Conservation (phyloP, 2,888 invertebrate species). For the Carabus problematicus region DNA sequence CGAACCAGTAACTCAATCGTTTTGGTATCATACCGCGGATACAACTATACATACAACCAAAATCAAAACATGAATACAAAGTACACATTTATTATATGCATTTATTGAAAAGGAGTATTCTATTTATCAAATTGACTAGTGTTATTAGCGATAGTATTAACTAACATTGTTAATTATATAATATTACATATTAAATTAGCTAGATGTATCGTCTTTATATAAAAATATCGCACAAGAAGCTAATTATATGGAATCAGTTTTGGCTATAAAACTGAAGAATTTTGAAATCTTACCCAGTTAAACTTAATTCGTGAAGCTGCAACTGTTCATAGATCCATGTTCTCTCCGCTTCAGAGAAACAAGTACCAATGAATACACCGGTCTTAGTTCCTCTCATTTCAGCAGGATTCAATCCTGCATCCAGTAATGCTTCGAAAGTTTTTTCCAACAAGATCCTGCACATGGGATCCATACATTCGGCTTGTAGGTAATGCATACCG, state of each 20-base stretch:
- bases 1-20: conserved; percentile 87
- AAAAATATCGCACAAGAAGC: too few relatives aligned
- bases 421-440: conserved; percentile 66
- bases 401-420: conserved; percentile 72
- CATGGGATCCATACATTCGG: conserved; percentile 64
- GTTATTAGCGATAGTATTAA: too few relatives aligned
- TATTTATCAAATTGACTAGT: too few relatives aligned
- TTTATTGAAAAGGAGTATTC: neutral
- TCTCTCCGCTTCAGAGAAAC: conserved; percentile 79
- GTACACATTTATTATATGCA: neutral
- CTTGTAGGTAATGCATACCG: conserved; percentile 76
- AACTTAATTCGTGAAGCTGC: conserved; percentile 65
- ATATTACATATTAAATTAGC: too few relatives aligned
- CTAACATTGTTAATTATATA: too few relatives aligned
- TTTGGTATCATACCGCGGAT: conserved; percentile 91
- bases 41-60: conserved; percentile 64
- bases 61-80: neutral
- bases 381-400: conserved; percentile 75
- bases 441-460: conserved; percentile 67
- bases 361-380: conserved; percentile 81
- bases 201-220: too few relatives aligned
- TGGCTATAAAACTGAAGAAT: neutral
- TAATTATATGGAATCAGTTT: neutral
- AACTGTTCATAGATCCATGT: conserved; percentile 75
- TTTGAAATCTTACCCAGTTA: conserved; percentile 62